Evolutionary conservation across 2,888 invertebrate genomes (phyloP), one percentile per base, ranked within the genome.

Genomic region (Agonopterix heracliana): DNA sequence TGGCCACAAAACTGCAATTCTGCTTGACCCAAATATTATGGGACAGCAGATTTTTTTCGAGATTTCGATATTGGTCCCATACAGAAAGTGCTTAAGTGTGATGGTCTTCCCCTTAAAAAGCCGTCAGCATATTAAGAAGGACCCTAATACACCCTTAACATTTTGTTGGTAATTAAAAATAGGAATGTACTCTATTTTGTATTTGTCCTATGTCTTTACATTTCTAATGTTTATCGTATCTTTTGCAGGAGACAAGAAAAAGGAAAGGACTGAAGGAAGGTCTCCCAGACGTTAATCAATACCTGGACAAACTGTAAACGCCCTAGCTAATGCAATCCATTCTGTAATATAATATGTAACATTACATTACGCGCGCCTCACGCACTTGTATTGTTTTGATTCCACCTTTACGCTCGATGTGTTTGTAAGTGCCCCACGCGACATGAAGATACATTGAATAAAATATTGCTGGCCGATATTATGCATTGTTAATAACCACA

Each of bases 241-340:
- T 53, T 61, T 86, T 89, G 45, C 89, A 94, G 92, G 97, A 97
- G 50, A 98, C 96, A 67, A 95, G 99, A 84, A 99, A 99, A 91
- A 94, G 99, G 89, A 99, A 99, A 92, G 99, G 99, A 87, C 92
- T 99, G 78, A 99, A 98, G 90, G 98, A 98, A 80, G 97, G 96
- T 82, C 92, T 99, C 65, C 99, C 99, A 72, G 96, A 97, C 79
- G 91, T 99, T 76, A 89, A 94, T 76, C 95, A 96, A 91, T 99
- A 97, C 89, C 91, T 98, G 90, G 99, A 99, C 92, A 99, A 99
- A 91, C 91, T 99, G 94, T 99, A 98, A 97, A 81, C 74, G 73
- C 66, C 74, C 69, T 85, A 85, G 84, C 83, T 78, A 81, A 81
- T 67, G 61, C 75, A 81, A 82, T 81, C 75, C 70, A 70, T 73